Evolutionary conservation across 1,140 invertebrate genomes (phyloP).

Genomic region (Cydia fagiglandana): DNA sequence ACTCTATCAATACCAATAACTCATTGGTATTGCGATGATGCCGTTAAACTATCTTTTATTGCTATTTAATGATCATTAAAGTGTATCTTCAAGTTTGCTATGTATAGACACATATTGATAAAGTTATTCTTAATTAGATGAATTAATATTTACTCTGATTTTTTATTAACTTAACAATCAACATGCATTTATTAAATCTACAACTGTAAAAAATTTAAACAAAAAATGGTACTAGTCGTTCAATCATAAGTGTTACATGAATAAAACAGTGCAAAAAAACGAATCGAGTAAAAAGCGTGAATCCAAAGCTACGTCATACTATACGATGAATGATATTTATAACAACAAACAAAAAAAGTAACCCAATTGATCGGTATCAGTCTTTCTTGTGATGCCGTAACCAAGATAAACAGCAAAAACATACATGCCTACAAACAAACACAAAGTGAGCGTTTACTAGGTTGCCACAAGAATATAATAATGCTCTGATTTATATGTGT

Average conservation of each 20-base stretch:
- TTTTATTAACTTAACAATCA: not conserved
- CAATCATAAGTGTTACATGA: no score
- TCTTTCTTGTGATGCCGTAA: constrained; percentile 55
- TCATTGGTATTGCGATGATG: not conserved
- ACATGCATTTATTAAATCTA: not conserved
- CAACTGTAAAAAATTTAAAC: not conserved
- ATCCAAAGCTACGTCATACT: not conserved
- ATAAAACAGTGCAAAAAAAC: constrained; percentile 23
- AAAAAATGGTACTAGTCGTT: not conserved
- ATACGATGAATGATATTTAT: not conserved
- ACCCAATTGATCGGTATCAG: constrained; percentile 61
- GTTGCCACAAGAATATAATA: no score
- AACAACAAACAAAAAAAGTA: constrained; percentile 43
- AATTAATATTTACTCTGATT: not conserved
- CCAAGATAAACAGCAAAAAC: constrained; percentile 58
- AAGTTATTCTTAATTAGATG: constrained; percentile 1
- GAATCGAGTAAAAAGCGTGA: not conserved
- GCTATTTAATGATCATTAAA: not conserved
- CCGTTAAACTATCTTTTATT: constrained; percentile 9
- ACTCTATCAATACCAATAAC: constrained; percentile 21
- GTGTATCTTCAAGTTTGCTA: not conserved
- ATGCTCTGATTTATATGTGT: no score
- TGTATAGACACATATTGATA: not conserved
- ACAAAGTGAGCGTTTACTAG: not conserved
- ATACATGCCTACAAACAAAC: constrained; percentile 61